These are phyloP conservation scores for Laticauda colubrina DNA, from an alignment of 2,113 vertebrate species.

Conservation along the genomic window DNA sequence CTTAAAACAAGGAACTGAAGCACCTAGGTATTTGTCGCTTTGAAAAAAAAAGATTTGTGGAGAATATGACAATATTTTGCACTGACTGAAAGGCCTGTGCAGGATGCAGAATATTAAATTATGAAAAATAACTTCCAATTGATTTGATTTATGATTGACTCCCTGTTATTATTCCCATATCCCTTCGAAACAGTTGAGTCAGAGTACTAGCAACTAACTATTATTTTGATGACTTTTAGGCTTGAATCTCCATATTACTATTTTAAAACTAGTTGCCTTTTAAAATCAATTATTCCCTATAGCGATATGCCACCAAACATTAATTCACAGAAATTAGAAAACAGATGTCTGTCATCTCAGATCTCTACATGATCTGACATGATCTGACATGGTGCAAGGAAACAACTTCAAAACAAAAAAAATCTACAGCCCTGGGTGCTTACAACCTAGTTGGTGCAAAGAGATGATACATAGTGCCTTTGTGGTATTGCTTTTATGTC, in stretches of 20 bases:
- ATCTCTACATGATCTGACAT: background rate
- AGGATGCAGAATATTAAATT: background rate
- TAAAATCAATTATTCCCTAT: background rate
- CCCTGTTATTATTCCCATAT: background rate
- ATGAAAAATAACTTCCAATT: background rate
- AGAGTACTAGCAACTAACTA: background rate
- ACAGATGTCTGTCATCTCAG: background rate
- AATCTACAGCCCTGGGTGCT: background rate
- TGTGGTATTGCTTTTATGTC: background rate
- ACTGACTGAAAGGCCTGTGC: background rate
- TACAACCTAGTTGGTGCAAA: background rate
- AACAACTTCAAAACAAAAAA: background rate
- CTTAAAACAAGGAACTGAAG: background rate
- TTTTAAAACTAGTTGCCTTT: background rate
- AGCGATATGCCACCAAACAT: background rate
- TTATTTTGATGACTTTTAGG: background rate
- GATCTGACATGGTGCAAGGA: background rate
- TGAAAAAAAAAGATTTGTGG: background rate
- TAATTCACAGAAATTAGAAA: background rate
- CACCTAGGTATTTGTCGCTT: background rate
- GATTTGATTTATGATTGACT: background rate
- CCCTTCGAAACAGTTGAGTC: background rate
- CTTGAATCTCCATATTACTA: background rate
- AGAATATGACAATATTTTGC: background rate
- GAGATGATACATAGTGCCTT: background rate